Percentiles rank a stretch among this genome's conserved stretches.
phyloP scores from a whole-genome alignment of 1,140 invertebrate species.

The Littorina saxatilis region DNA sequence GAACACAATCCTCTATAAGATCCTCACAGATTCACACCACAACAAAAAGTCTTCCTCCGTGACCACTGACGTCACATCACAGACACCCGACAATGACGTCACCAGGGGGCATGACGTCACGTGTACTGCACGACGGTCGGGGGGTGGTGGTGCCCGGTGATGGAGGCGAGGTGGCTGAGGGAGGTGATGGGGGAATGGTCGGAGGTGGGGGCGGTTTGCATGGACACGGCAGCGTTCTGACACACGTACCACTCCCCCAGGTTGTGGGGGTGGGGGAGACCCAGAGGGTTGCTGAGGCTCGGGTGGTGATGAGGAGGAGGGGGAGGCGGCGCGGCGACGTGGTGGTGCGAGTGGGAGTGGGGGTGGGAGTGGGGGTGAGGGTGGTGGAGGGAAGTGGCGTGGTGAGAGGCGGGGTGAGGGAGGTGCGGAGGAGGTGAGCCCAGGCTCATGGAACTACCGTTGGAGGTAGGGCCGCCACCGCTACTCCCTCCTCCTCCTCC shows the following conservation, averaged over 20 bases:
- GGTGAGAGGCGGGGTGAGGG: constrained; percentile 35
- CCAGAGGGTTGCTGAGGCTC: constrained; percentile 14
- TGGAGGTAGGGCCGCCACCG: constrained; percentile 33
- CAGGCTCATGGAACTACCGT: constrained; percentile 13
- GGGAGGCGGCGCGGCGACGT: constrained; percentile 33
- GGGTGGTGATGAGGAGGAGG: constrained; percentile 37
- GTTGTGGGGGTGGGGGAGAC: constrained; percentile 25
- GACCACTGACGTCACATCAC: too few species aligned
- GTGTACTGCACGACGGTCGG: constrained; percentile 70
- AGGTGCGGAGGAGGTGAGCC: constrained; percentile 28
- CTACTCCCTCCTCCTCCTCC: constrained; percentile 27
- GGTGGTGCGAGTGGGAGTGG: constrained; percentile 20
- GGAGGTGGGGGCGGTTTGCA: constrained; percentile 77
- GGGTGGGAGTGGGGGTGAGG: constrained; percentile 30
- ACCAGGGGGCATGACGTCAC: constrained; percentile 40
- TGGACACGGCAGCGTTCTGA: constrained; percentile 77
- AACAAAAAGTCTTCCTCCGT: too few species aligned
- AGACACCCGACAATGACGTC: neutral
- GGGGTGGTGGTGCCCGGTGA: constrained; percentile 73
- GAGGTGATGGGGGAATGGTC: constrained; percentile 80
- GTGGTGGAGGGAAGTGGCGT: constrained; percentile 35
- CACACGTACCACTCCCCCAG: constrained; percentile 83
- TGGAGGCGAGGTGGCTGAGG: constrained; percentile 78
- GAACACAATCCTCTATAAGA: too few species aligned
- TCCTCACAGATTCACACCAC: too few species aligned